Evolutionary conservation across 2,888 invertebrate species (phyloP).

Genomic region (Campoplex capitator): DNA sequence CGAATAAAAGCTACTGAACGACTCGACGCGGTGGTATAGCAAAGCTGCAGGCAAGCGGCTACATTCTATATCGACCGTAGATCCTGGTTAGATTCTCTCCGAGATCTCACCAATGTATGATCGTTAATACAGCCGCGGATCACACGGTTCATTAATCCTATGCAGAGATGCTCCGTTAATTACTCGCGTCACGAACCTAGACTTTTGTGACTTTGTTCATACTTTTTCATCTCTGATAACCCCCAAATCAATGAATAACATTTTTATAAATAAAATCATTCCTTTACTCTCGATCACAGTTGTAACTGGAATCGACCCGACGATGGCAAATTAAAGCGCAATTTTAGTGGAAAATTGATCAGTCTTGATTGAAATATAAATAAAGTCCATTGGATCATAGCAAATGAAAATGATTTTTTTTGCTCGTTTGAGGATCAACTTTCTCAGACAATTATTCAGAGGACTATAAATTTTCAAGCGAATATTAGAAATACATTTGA

Average conservation of each 20-base stretch:
- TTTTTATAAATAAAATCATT: background rate
- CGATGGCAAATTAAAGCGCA: too few species aligned
- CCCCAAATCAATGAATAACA: background rate
- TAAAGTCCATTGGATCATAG: too few species aligned
- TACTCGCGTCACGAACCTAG: constrained; percentile 40
- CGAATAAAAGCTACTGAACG: constrained; percentile 31
- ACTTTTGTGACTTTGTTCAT: background rate
- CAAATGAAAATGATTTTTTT: too few species aligned
- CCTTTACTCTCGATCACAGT: background rate
- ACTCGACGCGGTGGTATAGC: constrained; percentile 5
- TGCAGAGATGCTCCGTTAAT: constrained; percentile 50
- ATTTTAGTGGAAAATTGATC: too few species aligned
- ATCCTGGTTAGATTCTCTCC: constrained; percentile 44
- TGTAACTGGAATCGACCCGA: too few species aligned
- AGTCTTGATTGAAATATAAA: too few species aligned
- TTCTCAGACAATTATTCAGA: too few species aligned
- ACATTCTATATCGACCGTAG: constrained; percentile 35
- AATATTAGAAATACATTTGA: too few species aligned
- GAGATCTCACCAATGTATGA: constrained; percentile 34
- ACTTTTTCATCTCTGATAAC: background rate
- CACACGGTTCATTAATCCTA: constrained; percentile 41
- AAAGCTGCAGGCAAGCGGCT: background rate
- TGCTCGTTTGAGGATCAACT: too few species aligned
- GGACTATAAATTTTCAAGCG: too few species aligned
- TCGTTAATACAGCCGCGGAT: constrained; percentile 19